phyloP scores from a whole-genome alignment of 2,113 vertebrate species.

The Pogona vitticeps region DNA sequence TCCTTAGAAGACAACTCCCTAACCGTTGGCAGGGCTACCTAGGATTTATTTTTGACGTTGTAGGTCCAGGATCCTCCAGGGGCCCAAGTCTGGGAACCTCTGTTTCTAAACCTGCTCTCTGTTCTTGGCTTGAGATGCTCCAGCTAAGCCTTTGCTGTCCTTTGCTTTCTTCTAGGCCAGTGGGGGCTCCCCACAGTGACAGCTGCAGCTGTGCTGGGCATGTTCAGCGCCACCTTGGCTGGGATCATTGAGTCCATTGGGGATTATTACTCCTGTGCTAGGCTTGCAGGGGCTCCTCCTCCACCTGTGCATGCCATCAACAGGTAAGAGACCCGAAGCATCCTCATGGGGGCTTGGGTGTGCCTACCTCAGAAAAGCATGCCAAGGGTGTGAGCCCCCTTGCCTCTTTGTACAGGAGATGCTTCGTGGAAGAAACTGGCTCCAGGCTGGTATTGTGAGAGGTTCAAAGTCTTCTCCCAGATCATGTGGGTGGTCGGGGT shows the following conservation, averaged over 20 bases:
- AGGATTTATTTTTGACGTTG: too few relatives aligned
- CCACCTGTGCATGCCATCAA: constrained; percentile 96
- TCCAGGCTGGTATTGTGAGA: not conserved
- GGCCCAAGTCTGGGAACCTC: too few relatives aligned
- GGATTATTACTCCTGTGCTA: constrained; percentile 95
- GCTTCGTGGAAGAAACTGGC: not conserved
- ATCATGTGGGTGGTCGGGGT: not conserved
- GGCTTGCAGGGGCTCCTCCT: constrained; percentile 88
- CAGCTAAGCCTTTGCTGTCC: not conserved
- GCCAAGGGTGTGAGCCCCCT: not conserved
- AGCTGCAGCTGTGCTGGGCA: constrained; percentile 90
- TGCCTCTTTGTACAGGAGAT: too few relatives aligned
- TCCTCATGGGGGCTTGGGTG: not conserved
- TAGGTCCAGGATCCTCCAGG: too few relatives aligned
- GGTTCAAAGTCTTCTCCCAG: too few relatives aligned
- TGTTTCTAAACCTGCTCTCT: not conserved
- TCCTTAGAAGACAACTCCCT: too few relatives aligned
- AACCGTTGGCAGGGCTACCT: too few relatives aligned
- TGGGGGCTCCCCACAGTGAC: constrained; percentile 95
- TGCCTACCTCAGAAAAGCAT: not conserved
- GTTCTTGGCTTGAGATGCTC: not conserved
- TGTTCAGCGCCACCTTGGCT: constrained; percentile 93
- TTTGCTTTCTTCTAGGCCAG: constrained; percentile 79
- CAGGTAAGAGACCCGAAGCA: constrained; percentile 75
- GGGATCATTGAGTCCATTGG: constrained; percentile 97